Base-by-base conservation (phyloP, 2,888 invertebrate species). In the Thalpophila matura region DNA sequence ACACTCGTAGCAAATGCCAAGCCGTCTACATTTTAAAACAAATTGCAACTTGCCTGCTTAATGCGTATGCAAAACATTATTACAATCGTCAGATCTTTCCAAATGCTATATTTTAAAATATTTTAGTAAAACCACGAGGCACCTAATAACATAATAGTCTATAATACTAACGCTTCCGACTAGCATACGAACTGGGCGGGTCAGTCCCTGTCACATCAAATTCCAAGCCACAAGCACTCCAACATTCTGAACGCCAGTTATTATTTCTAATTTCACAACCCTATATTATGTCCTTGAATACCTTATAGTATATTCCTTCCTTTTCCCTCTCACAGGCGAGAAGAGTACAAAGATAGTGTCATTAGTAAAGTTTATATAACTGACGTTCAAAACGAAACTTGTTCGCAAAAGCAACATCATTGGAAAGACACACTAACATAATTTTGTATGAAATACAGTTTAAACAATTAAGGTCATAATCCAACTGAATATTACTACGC, bases 401-500 rank as follows among this genome's bases (percentile, higher is more conserved):
- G 31, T 43, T 53, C 60, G 27, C 49, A 56, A 61, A 75, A 70
- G 72, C 71, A 67, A 74, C 69, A 61, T 70, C 47, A 62, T 50
- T 50, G 12, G 27, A 56, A 22, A 53, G 26, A 51, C 51, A 40
- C 20, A 5, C n/a, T 59, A 50, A 37, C n/a, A 60, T 24, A 58
- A 42, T 45, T 55, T 53, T 56, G 33, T 54, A 50, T 26, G 35
- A 56, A 47, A 62, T 26, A 74, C 50, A 78, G 27, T 72, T 42
- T 83, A 80, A 68, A 77, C 50, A 24, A 66, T 54, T 35, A 78
- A 65, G 10, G 79, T 58, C 37, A 83, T 45, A 10, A 86, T 59
- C 81, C 83, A 88, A 73, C 86, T 87, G 10, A 84, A 42, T 26
- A 89, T 24, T 9, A 87, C 57, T 3, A 89, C 51, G 12, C 79